A percentile compares a stretch with the other conserved stretches of the same genome.
Evolutionary conservation across 1,140 invertebrate species (phyloP).

Genomic region (Panagrolaimus sp.): DNA sequence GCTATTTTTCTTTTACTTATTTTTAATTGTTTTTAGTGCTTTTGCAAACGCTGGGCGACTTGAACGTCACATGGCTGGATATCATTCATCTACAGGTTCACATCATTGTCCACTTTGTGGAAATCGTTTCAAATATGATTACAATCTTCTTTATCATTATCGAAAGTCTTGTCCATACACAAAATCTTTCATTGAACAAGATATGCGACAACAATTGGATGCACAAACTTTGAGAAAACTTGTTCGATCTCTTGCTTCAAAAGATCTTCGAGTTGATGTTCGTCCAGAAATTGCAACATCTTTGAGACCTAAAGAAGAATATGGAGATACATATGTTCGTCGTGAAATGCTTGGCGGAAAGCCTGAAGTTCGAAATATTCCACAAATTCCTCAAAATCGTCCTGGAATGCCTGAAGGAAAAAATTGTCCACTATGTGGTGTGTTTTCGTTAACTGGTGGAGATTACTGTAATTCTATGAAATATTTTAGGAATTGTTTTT

Average conservation of each 20-base stretch:
- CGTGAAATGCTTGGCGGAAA: background rate
- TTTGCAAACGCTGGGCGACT: conserved; percentile 30
- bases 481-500: background rate
- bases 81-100: conserved; percentile 44
- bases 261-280: background rate
- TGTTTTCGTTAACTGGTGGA: too few species aligned
- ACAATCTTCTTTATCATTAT: conserved; percentile 56
- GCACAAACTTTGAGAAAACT: conserved; percentile 8
- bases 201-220: conserved; percentile 46
- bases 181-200: conserved; percentile 42
- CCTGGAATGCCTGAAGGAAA: conserved; percentile 6
- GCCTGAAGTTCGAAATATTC: background rate
- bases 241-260: background rate
- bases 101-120: conserved; percentile 55
- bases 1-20: conserved; percentile 7
- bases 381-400: conserved; percentile 6
- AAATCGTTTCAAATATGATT: conserved; percentile 57
- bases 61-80: conserved; percentile 51
- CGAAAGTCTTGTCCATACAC: conserved; percentile 51
- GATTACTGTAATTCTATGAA: too few species aligned
- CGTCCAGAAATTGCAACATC: background rate
- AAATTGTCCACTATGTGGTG: background rate
- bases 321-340: background rate
- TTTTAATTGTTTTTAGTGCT: conserved; percentile 32
- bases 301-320: background rate